phyloP scores from a whole-genome alignment of 2,888 invertebrate species.

The Polyommatus iphigenia region DNA sequence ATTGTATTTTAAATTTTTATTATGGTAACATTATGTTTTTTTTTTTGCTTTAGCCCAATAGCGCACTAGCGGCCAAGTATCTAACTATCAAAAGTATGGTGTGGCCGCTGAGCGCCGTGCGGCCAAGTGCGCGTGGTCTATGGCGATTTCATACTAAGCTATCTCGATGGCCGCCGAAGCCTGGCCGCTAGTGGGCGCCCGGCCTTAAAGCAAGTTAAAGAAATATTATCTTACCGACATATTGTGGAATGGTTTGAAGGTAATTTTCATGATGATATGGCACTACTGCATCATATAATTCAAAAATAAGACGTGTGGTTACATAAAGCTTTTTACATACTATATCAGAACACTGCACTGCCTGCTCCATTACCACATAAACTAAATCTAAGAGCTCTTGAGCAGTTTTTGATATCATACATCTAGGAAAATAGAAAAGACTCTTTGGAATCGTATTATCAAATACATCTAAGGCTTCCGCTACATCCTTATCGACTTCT shows the following conservation, averaged over 20 bases:
- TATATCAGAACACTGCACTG: slow-evolving; percentile 80
- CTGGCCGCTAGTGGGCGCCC: too few species aligned
- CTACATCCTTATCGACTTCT: slow-evolving; percentile 46
- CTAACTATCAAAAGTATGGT: too few species aligned
- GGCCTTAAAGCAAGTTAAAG: neutral
- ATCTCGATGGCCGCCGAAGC: too few species aligned
- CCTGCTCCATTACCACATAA: slow-evolving; percentile 84
- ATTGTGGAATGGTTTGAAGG: slow-evolving; percentile 92
- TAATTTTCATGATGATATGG: slow-evolving; percentile 89
- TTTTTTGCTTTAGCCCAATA: too few species aligned
- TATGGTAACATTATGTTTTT: neutral
- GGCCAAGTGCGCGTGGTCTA: too few species aligned
- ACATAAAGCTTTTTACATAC: slow-evolving; percentile 84
- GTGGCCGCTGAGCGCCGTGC: too few species aligned
- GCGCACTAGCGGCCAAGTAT: too few species aligned
- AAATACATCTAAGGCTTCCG: slow-evolving; percentile 66
- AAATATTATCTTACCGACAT: slow-evolving; percentile 82
- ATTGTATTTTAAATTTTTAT: neutral
- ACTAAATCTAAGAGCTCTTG: slow-evolving; percentile 83
- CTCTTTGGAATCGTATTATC: slow-evolving; percentile 68
- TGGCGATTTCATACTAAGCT: too few species aligned
- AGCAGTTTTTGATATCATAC: slow-evolving; percentile 82
- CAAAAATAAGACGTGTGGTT: slow-evolving; percentile 86
- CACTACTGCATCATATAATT: slow-evolving; percentile 87
- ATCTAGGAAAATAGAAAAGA: slow-evolving; percentile 75